A percentile compares a stretch with the other conserved stretches of the same genome.
phyloP scores from a whole-genome alignment of 2,888 invertebrate genomes.

The Volucella bombylans region DNA sequence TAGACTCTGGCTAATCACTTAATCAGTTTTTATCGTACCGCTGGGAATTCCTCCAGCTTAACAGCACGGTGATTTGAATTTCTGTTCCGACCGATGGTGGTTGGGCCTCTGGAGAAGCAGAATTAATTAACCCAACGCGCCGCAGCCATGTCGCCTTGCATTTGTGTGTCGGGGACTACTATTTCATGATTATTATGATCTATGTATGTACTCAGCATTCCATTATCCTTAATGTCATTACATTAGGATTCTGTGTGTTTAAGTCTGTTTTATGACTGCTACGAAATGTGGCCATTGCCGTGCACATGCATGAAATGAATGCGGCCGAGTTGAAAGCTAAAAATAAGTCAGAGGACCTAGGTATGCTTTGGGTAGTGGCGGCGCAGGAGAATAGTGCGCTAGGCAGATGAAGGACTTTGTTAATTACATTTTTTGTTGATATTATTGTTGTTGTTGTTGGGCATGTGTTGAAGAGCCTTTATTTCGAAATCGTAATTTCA shows the following conservation, averaged over 20 bases:
- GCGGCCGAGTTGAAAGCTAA: slow-evolving; percentile 53
- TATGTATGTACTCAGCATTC: slow-evolving; percentile 69
- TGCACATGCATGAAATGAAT: neutral
- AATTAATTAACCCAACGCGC: slow-evolving; percentile 64
- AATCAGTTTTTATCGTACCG: slow-evolving; percentile 56
- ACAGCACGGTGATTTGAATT: neutral
- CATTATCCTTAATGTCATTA: slow-evolving; percentile 73
- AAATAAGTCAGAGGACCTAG: slow-evolving; percentile 19
- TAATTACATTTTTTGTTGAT: slow-evolving; percentile 55
- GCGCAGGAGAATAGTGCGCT: neutral
- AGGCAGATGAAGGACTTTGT: slow-evolving; percentile 36
- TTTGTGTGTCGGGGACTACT: slow-evolving; percentile 45
- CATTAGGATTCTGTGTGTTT: slow-evolving; percentile 68
- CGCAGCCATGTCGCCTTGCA: slow-evolving; percentile 10
- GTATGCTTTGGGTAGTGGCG: neutral
- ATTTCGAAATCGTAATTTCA: slow-evolving; percentile 51
- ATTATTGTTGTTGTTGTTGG: slow-evolving; percentile 1
- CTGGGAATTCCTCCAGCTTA: slow-evolving; percentile 8
- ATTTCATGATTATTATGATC: slow-evolving; percentile 73
- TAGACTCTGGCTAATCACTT: slow-evolving; percentile 62
- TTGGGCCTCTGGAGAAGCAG: slow-evolving; percentile 2
- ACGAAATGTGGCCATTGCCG: slow-evolving; percentile 22
- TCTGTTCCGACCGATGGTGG: neutral
- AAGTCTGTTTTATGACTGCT: slow-evolving; percentile 64
- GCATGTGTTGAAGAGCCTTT: neutral